Evolutionary conservation across 2,888 invertebrate genomes (phyloP).

Genomic region (Unio delphinus): DNA sequence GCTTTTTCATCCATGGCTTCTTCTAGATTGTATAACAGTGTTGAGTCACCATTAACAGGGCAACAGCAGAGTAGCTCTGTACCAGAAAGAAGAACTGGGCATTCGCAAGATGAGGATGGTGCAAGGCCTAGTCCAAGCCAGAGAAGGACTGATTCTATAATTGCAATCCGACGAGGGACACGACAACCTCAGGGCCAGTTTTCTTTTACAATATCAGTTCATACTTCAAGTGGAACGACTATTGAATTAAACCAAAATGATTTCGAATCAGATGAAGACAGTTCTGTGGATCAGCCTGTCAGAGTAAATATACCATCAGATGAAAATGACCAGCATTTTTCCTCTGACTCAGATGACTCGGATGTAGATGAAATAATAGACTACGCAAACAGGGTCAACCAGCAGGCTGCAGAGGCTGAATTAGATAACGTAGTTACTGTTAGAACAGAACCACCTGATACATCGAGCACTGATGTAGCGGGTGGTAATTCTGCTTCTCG

Average conservation of each 20-base stretch:
- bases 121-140: constrained; percentile 6
- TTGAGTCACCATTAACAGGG: neutral
- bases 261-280: constrained; percentile 19
- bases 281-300: constrained; percentile 1
- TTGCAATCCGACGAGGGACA: constrained; percentile 29
- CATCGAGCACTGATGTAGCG: neutral
- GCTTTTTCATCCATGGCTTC: constrained; percentile 38
- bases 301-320: neutral
- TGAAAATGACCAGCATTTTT: no score
- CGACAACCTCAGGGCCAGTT: constrained; percentile 24
- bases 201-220: constrained; percentile 34
- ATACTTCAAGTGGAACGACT: constrained; percentile 30
- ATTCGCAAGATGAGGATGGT: constrained; percentile 7
- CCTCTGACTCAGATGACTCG: no score
- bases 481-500: neutral
- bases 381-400: no score
- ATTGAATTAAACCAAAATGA: constrained; percentile 33
- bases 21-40: neutral
- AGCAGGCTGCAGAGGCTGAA: constrained; percentile 1
- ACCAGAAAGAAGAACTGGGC: neutral
- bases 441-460: constrained; percentile 1
- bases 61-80: constrained; percentile 1
- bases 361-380: no score
- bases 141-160: constrained; percentile 22
- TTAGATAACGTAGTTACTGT: neutral